Base-by-base conservation (phyloP, 1,140 invertebrate genomes). In the Temnothorax curvispinosus region DNA sequence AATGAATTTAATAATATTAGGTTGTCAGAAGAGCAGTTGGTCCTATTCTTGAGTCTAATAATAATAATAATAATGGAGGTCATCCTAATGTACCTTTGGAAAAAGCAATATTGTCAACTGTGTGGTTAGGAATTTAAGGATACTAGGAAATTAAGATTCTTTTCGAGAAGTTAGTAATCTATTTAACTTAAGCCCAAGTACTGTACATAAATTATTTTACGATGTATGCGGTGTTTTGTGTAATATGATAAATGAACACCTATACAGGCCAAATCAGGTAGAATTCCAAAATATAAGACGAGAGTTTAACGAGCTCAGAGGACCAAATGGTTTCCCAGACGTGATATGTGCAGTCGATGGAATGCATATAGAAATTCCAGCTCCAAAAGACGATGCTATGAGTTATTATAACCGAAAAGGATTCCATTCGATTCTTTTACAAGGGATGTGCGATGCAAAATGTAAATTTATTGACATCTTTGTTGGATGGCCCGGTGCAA, bases 391-490 rank as follows among this genome's bases (percentile, higher is more conserved):
- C 18, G 69, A 72, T 72, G 3, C 69, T 50, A 15, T 0, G 2
- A 72, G 69, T 32, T 72, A 72, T 52, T 72, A 52, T 52, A 52
- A 72, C 1, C 21, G 47, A 54, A 72, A 72, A 72, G 44, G 27
- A 7, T 72, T 65, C 27, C 27, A 72, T 52, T 44, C 44, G 9
- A 44, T 44, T 44, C 7, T 44, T 44, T 44, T 44, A 44, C 44
- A 44, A 44, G 44, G 41, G 21, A 69, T 69, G 2, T 69, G 65
- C 15, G 47, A 72, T n/a, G 69, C 69, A 7, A 52, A 72, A 72
- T 72, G 69, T 72, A 5, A 72, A 52, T 72, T 72, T 52, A 72
- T 72, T 52, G 44, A 71, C 35, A 50, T 71, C 32, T 72, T 72
- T 35, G 4, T 72, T 32, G 47, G 44, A 9, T 72, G 69, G 69